Base-by-base conservation (phyloP, 2,113 vertebrate genomes). In the Ramphastos sulfuratus region DNA sequence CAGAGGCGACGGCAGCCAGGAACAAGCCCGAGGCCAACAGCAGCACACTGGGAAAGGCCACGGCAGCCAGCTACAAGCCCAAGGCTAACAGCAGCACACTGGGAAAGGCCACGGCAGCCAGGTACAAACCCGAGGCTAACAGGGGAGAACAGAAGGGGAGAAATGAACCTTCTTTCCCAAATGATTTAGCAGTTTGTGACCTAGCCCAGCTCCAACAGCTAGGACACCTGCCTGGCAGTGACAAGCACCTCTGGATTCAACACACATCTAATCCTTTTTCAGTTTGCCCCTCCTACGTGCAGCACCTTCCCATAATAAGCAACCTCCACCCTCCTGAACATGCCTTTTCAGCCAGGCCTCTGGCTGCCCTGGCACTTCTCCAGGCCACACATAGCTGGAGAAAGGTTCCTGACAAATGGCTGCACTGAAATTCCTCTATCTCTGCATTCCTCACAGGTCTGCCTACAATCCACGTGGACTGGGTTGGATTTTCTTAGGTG, bases 351-450 rank as follows among this genome's bases (percentile, higher is more conserved):
- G 92, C 79, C 94, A 65, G 73, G 82, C 91, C 93, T 11, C 84
- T 5, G 73, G 95, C 82, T 93, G 85, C 39, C 66, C 92, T 97
- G 97, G 96, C 96, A 2, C 65, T 48, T 24, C 61, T 96, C 97
- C 97, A 97, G 96, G 80, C 96, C 96, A 94, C 97, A 95, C 95
- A 92, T 33, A 60, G 86, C 89, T 31, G 92, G 74, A 89, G 94
- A 89, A 65, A 8, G 6, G 78, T 60, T 90, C 94, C 85, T 13
- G 73, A 60, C 56, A 94, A 35, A 61, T 52, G 85, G 31, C 88
- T 87, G 90, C 81, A 28, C 82, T 67, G 83, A 85, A 85, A 80
- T 59, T 69, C 19, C 5, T 33, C 72, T 71, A 9, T 52, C 84
- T 78, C 96, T 5, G 87, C 96, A 92, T 95, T 95, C 95, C 96